Percentiles rank a stretch among this genome's conserved stretches.
These are phyloP conservation scores for Apantesis nais DNA, from an alignment of 2,888 invertebrate species.

Conservation along the genomic window DNA sequence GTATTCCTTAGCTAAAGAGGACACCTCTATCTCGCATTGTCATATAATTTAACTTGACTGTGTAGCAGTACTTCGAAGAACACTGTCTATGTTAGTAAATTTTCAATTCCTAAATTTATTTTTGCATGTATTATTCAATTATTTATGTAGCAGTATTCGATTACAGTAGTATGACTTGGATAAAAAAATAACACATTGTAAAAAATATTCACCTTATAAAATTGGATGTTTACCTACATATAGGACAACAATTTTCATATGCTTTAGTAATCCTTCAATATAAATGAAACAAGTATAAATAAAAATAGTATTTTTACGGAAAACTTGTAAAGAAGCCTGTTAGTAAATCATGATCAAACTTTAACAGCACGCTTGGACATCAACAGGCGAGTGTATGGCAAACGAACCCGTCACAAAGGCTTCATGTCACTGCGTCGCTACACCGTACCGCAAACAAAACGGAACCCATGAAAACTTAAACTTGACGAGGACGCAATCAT, in stretches of 20 bases:
- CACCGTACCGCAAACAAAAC: slow-evolving; percentile 65
- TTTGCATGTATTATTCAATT: background rate
- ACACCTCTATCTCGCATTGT: background rate
- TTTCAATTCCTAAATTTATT: background rate
- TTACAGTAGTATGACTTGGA: background rate
- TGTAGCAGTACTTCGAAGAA: background rate
- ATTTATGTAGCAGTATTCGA: background rate
- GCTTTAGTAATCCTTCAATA: background rate
- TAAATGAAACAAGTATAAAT: background rate
- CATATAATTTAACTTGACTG: background rate
- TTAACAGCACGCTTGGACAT: slow-evolving; percentile 51
- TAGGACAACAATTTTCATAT: no score
- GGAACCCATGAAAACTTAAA: slow-evolving; percentile 66
- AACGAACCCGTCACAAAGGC: slow-evolving; percentile 68
- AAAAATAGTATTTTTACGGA: background rate
- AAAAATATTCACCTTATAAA: no score
- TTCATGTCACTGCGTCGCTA: slow-evolving; percentile 33
- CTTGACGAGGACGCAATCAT: slow-evolving; percentile 77
- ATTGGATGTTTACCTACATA: no score
- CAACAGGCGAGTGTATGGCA: slow-evolving; percentile 63
- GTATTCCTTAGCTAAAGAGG: background rate
- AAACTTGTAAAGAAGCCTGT: background rate
- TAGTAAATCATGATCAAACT: slow-evolving; percentile 27
- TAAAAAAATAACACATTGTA: no score
- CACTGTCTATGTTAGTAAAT: background rate